phyloP scores from a whole-genome alignment of 2,888 invertebrate species.

The Cheilosia soror region DNA sequence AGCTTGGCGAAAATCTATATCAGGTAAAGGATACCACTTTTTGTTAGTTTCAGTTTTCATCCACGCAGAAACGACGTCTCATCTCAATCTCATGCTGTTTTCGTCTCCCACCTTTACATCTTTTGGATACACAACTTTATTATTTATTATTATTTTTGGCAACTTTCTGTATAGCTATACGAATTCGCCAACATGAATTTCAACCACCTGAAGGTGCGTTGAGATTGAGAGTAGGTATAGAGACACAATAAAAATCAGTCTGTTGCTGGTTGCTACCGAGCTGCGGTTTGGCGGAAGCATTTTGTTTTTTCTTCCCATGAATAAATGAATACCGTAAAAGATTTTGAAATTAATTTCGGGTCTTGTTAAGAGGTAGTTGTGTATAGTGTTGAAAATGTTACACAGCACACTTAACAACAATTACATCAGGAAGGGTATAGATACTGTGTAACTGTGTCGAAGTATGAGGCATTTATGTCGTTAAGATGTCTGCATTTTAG shows the following conservation, averaged over 20 bases:
- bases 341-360: constrained; percentile 48
- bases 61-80: constrained; percentile 2
- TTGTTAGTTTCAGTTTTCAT: constrained; percentile 14
- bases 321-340: constrained; percentile 42
- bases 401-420: constrained; percentile 35
- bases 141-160: constrained; percentile 34
- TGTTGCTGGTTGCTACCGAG: constrained; percentile 14
- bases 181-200: not conserved
- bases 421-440: constrained; percentile 15
- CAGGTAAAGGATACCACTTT: constrained; percentile 3
- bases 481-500: constrained; percentile 42
- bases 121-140: constrained; percentile 23
- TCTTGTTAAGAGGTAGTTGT: not conserved
- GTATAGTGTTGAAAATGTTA: constrained; percentile 10
- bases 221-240: not conserved
- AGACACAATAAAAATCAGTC: constrained; percentile 2
- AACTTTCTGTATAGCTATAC: constrained; percentile 2
- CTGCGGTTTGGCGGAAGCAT: not conserved
- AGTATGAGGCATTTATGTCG: constrained; percentile 27
- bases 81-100: not conserved
- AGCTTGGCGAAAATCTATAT: not conserved
- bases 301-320: constrained; percentile 30
- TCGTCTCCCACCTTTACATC: not conserved
- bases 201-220: not conserved
- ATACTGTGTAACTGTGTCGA: not conserved